Percentiles rank a stretch among this genome's conserved stretches.
Evolutionary conservation across 2,797 vertebrate genomes (phyloP).

Genomic region (Otus scops): DNA sequence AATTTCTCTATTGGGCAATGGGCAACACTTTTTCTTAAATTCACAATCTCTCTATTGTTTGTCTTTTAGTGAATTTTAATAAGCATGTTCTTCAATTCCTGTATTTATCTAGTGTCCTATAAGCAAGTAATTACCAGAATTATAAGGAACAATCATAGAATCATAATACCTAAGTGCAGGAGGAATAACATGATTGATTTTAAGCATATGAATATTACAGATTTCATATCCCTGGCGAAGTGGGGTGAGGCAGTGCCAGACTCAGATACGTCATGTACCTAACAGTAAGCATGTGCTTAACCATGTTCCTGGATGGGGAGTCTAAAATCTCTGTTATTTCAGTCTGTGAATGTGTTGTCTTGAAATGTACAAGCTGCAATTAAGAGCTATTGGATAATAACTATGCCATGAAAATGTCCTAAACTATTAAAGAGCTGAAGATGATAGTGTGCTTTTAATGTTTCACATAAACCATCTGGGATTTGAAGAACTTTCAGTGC

Average conservation of each 20-base stretch:
- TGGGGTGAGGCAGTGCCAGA: background rate
- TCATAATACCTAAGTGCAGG: background rate
- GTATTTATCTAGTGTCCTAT: background rate
- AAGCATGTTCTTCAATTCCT: background rate
- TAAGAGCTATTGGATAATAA: slow-evolving; percentile 77
- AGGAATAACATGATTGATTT: background rate
- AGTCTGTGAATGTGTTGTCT: slow-evolving; percentile 54
- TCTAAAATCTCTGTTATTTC: slow-evolving; percentile 33
- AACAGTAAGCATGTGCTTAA: background rate
- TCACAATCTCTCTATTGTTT: background rate
- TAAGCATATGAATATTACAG: background rate
- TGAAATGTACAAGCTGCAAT: slow-evolving; percentile 72
- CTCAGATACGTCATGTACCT: background rate
- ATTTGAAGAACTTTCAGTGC: slow-evolving; percentile 76
- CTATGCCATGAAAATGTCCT: slow-evolving; percentile 75
- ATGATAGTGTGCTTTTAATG: slow-evolving; percentile 76
- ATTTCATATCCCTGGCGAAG: background rate
- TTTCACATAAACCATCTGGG: slow-evolving; percentile 73
- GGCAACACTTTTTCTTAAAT: background rate
- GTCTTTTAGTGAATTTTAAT: background rate
- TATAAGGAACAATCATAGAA: background rate
- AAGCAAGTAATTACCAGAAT: background rate
- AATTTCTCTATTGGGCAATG: background rate
- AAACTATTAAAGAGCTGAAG: slow-evolving; percentile 75
- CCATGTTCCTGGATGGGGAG: background rate